Conservation (phyloP, 2,888 invertebrate species). For the Abrostola triplasia region DNA sequence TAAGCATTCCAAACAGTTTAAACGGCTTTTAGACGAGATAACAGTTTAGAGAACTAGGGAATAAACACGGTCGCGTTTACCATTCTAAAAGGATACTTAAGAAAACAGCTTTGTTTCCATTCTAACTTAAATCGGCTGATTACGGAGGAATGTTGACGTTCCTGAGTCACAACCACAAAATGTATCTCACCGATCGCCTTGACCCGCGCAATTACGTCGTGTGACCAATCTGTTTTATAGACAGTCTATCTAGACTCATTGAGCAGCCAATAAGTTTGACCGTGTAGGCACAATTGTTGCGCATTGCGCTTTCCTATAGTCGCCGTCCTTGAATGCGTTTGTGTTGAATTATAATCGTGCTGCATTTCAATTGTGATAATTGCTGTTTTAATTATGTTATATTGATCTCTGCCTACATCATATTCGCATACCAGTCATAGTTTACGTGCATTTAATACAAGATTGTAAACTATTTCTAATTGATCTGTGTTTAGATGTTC, state of each 20-base stretch:
- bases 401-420: conserved; percentile 44
- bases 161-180: conserved; percentile 40
- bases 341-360: conserved; percentile 55
- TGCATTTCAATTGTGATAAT: conserved; percentile 65
- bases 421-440: conserved; percentile 5
- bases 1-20: conserved; percentile 24
- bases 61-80: conserved; percentile 41
- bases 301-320: conserved; percentile 53
- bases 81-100: conserved; percentile 50
- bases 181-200: conserved; percentile 49
- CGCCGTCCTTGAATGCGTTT: conserved; percentile 70
- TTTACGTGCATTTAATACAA: conserved; percentile 8
- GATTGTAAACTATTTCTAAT: conserved; percentile 1
- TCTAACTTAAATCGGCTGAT: conserved; percentile 47
- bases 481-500: too few species aligned
- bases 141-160: conserved; percentile 50
- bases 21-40: conserved; percentile 34
- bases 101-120: conserved; percentile 36
- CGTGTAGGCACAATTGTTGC: conserved; percentile 48
- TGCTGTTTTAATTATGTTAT: conserved; percentile 44
- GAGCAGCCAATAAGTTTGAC: conserved; percentile 55
- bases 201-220: conserved; percentile 51
- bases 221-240: conserved; percentile 57
- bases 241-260: conserved; percentile 54
- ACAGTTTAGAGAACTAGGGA: conserved; percentile 32